These are phyloP conservation scores for Neosilurus hyrtlii DNA, from an alignment of 2,797 vertebrate species.

Conservation along the genomic window DNA sequence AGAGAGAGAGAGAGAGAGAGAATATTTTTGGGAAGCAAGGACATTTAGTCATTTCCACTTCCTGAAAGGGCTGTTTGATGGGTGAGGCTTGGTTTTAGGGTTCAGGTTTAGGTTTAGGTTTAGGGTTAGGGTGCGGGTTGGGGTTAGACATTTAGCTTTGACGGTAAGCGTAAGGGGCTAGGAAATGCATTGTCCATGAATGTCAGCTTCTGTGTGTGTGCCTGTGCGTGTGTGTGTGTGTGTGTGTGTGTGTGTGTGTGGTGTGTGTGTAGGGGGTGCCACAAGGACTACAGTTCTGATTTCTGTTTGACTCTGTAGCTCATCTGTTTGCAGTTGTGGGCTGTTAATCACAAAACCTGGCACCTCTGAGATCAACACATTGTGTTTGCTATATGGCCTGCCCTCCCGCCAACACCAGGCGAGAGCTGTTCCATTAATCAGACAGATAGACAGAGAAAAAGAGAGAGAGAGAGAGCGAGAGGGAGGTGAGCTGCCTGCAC, in stretches of 20 bases:
- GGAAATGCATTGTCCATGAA: too few relatives aligned
- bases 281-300: not conserved
- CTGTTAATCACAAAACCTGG: conserved; percentile 38
- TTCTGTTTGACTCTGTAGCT: conserved; percentile 16
- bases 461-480: conserved; percentile 30
- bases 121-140: too few relatives aligned
- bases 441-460: conserved; percentile 12
- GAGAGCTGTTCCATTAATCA: conserved; percentile 41
- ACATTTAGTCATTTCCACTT: too few relatives aligned
- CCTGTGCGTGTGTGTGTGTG: conserved; percentile 26
- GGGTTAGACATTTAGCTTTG: too few relatives aligned
- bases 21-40: too few relatives aligned
- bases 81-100: too few relatives aligned
- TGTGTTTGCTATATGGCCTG: conserved; percentile 48
- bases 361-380: conserved; percentile 45
- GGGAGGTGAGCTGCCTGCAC: conserved; percentile 63
- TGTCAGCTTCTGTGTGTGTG: conserved; percentile 10
- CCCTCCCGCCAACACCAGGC: conserved; percentile 20
- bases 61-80: too few relatives aligned
- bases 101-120: too few relatives aligned
- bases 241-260: conserved; percentile 9
- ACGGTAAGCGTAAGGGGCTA: too few relatives aligned
- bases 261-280: not conserved
- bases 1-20: too few relatives aligned
- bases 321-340: conserved; percentile 31